phyloP scores from a whole-genome alignment of 2,888 invertebrate species.

The Parthenolecanium corni region DNA sequence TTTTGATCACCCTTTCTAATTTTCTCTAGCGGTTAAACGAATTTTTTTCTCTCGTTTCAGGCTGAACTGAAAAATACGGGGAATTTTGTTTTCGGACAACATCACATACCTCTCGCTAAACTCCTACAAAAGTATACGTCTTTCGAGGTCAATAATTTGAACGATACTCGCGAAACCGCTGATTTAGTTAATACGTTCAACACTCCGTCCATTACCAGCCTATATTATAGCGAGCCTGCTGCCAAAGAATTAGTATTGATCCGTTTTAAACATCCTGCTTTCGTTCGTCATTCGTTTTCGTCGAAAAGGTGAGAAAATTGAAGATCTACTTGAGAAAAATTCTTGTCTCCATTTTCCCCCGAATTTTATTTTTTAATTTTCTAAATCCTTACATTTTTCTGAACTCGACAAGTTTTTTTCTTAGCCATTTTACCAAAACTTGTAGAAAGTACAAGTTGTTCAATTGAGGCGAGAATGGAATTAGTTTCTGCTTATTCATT shows the following conservation, averaged over 20 bases:
- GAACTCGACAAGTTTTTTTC: too few species aligned
- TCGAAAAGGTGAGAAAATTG: slow-evolving; percentile 11
- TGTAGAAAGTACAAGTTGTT: too few species aligned
- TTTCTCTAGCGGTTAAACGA: neutral
- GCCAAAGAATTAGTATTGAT: slow-evolving; percentile 18
- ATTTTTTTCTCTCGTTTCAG: slow-evolving; percentile 5
- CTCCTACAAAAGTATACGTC: slow-evolving; percentile 15
- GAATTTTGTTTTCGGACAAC: slow-evolving; percentile 1
- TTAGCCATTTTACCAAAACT: too few species aligned
- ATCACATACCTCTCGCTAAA: slow-evolving; percentile 18
- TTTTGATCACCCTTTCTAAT: too few species aligned
- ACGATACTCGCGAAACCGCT: neutral
- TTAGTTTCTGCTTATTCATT: too few species aligned
- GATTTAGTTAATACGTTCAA: neutral
- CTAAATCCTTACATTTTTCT: too few species aligned
- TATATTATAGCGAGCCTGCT: slow-evolving; percentile 6
- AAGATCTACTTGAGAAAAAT: too few species aligned
- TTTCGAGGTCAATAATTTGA: neutral
- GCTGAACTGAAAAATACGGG: slow-evolving; percentile 14
- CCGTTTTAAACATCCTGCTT: slow-evolving; percentile 10
- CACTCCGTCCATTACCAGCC: slow-evolving; percentile 1
- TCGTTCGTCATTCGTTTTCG: slow-evolving; percentile 12
- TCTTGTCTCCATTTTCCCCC: too few species aligned
- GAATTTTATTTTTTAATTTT: too few species aligned
- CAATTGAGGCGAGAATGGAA: too few species aligned